Percentiles rank a stretch among this genome's conserved stretches.
Evolutionary conservation across 2,888 invertebrate species (phyloP).

Genomic region (Cheilosia vernalis): DNA sequence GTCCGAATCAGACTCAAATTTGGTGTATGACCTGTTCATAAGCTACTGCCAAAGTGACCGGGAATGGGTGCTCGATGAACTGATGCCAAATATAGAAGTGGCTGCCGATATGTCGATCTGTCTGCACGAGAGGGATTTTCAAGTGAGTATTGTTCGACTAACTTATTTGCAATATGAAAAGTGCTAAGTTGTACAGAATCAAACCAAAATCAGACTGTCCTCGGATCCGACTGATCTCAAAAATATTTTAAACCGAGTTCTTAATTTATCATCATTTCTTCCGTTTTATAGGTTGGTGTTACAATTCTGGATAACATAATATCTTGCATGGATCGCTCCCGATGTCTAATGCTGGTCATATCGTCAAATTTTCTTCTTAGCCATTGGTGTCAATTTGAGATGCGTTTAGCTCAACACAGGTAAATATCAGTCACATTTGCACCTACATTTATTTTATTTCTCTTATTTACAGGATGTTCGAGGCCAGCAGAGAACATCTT

Average conservation of each 20-base stretch:
- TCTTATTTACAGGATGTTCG: constrained; percentile 84
- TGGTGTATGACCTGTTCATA: constrained; percentile 88
- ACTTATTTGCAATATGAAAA: no score
- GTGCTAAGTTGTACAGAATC: no score
- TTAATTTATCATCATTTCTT: neutral
- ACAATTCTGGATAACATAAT: constrained; percentile 89
- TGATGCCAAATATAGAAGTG: constrained; percentile 87
- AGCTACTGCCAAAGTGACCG: constrained; percentile 88
- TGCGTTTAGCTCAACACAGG: constrained; percentile 88
- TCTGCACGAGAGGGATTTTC: constrained; percentile 89
- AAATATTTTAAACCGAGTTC: neutral
- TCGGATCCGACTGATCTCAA: no score
- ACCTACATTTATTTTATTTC: neutral
- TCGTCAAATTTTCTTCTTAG: constrained; percentile 87
- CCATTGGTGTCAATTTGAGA: constrained; percentile 90
- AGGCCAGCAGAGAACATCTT: constrained; percentile 86
- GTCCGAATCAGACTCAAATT: constrained; percentile 77
- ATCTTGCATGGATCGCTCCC: constrained; percentile 87
- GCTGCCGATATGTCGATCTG: constrained; percentile 86
- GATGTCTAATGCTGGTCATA: constrained; percentile 86
- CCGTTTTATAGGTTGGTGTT: constrained; percentile 84
- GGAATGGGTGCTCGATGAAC: constrained; percentile 86
- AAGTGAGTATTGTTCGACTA: constrained; percentile 84
- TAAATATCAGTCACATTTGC: constrained; percentile 75
- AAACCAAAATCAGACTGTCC: no score